A percentile compares a stretch with the other conserved stretches of the same genome.
Evolutionary conservation across 2,888 invertebrate genomes (phyloP).

Genomic region (Pheosia gnoma): DNA sequence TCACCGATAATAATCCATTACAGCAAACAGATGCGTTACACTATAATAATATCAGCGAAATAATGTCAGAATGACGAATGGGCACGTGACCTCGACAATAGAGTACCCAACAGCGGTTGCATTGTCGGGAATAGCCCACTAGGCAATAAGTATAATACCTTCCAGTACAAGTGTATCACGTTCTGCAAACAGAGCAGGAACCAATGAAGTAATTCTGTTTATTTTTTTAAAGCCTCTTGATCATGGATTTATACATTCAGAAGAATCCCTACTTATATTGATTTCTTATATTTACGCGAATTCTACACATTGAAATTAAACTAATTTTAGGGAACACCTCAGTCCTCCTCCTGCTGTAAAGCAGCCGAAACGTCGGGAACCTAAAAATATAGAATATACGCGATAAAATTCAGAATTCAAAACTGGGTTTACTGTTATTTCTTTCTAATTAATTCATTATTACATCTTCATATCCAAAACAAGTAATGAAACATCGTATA

Average conservation of each 20-base stretch:
- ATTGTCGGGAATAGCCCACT: constrained; percentile 43
- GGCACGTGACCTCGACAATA: constrained; percentile 69
- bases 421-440: too few relatives aligned
- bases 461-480: too few relatives aligned
- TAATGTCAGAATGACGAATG: constrained; percentile 60
- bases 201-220: constrained; percentile 5
- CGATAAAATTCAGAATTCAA: too few relatives aligned
- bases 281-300: too few relatives aligned
- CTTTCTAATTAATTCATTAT: too few relatives aligned
- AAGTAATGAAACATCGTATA: too few relatives aligned
- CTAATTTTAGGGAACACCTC: too few relatives aligned
- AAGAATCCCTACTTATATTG: too few relatives aligned
- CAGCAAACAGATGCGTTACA: constrained; percentile 32
- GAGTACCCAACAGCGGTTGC: constrained; percentile 31
- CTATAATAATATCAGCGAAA: constrained; percentile 35
- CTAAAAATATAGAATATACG: too few relatives aligned
- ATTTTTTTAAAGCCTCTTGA: background rate
- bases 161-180: constrained; percentile 54
- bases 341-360: too few relatives aligned
- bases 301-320: too few relatives aligned
- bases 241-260: background rate
- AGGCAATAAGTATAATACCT: constrained; percentile 56
- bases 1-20: constrained; percentile 38
- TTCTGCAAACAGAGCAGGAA: constrained; percentile 49
- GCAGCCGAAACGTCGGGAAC: too few relatives aligned